phyloP scores from a whole-genome alignment of 2,888 invertebrate genomes.

The Lasius fuliginosus region DNA sequence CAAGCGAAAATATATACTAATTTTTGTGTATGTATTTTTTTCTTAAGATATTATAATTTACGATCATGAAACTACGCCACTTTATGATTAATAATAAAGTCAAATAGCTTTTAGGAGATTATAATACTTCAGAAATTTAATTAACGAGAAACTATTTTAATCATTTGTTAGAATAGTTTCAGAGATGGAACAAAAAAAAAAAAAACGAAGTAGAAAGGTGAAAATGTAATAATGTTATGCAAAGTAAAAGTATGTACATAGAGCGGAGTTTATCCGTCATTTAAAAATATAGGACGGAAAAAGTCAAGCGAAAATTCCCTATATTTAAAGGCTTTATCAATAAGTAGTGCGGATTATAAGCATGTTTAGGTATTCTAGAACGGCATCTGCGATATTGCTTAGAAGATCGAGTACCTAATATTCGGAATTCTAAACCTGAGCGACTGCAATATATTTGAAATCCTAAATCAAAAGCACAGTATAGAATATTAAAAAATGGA shows the following conservation, averaged over 20 bases:
- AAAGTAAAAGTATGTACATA: not conserved
- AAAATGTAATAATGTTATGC: slow-evolving; percentile 12
- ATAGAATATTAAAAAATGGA: slow-evolving; percentile 3
- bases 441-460: slow-evolving; percentile 57
- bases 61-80: not conserved
- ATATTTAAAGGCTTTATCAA: slow-evolving; percentile 65
- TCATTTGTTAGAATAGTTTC: not conserved
- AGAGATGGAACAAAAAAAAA: not conserved
- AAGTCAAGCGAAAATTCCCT: slow-evolving; percentile 18
- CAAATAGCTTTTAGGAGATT: not conserved
- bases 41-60: not conserved
- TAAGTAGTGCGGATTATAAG: slow-evolving; percentile 68
- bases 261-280: slow-evolving; percentile 4
- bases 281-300: slow-evolving; percentile 13
- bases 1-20: not conserved
- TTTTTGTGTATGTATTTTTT: not conserved
- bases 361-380: slow-evolving; percentile 66
- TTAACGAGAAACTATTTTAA: not conserved
- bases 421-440: slow-evolving; percentile 57
- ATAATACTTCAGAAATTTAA: not conserved
- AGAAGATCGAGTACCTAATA: slow-evolving; percentile 64
- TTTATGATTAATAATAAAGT: not conserved
- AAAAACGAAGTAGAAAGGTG: not conserved
- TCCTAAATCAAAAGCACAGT: slow-evolving; percentile 51
- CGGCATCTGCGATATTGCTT: slow-evolving; percentile 69